phyloP scores from a whole-genome alignment of 1,140 invertebrate species.

The Brachionus manjavacas region DNA sequence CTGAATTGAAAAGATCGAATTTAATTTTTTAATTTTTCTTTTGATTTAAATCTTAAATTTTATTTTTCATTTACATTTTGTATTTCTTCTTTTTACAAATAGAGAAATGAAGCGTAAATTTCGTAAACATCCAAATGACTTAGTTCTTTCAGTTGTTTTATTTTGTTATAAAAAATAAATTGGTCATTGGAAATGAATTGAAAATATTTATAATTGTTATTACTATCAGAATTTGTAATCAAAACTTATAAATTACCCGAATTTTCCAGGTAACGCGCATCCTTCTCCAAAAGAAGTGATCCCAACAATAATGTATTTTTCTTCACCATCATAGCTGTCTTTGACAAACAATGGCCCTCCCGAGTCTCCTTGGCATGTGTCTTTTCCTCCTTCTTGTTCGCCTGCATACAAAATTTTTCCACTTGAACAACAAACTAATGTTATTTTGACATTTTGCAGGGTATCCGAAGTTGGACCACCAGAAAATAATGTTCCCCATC shows the following conservation, averaged over 20 bases:
- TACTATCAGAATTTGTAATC: no score
- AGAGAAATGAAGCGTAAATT: no score
- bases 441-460: conserved; percentile 7
- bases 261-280: background rate
- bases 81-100: no score
- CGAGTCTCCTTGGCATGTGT: conserved; percentile 31
- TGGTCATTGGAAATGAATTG: no score
- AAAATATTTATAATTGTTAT: no score
- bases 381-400: background rate
- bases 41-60: no score
- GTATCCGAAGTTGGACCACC: background rate
- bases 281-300: conserved; percentile 12
- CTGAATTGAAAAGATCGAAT: no score
- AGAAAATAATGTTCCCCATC: background rate
- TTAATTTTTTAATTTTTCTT: no score
- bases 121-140: no score
- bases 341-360: conserved; percentile 6
- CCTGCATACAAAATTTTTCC: background rate
- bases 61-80: no score
- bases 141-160: no score
- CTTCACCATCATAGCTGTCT: background rate
- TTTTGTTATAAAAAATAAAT: no score
- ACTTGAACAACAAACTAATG: background rate
- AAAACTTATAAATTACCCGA: background rate
- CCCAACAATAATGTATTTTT: conserved; percentile 7